These are phyloP conservation scores for Phortica variegata DNA, from an alignment of 1,140 invertebrate genomes.

Conservation along the genomic window DNA sequence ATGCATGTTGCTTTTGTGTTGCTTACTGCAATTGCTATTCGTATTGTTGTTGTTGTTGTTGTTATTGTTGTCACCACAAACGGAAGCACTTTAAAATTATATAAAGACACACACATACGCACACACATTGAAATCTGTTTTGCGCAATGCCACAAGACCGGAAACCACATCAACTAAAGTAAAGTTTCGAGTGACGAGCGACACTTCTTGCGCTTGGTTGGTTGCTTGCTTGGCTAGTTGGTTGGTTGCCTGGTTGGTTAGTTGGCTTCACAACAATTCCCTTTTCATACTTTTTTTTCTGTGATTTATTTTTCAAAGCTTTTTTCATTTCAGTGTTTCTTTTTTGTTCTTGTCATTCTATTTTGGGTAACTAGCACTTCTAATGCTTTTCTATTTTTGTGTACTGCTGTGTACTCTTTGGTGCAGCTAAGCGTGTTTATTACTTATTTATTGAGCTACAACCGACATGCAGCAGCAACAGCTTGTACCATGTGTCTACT, in stretches of 20 bases:
- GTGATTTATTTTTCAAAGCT: slow-evolving; percentile 11
- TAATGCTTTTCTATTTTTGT: too few species aligned
- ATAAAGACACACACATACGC: slow-evolving; percentile 29
- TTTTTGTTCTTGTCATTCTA: slow-evolving; percentile 21
- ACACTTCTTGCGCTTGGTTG: slow-evolving; percentile 1
- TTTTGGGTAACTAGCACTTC: slow-evolving; percentile 38
- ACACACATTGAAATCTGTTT: too few species aligned
- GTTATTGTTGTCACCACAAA: slow-evolving; percentile 33
- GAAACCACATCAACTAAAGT: too few species aligned
- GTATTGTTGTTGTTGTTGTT: too few species aligned
- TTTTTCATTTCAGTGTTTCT: slow-evolving; percentile 11
- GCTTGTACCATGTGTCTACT: too few species aligned
- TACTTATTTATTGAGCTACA: slow-evolving; percentile 54
- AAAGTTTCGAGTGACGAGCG: slow-evolving; percentile 8
- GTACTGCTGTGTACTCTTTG: slow-evolving; percentile 46
- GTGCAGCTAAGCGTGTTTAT: slow-evolving; percentile 52
- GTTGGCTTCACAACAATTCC: slow-evolving; percentile 30
- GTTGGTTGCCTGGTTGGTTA: too few species aligned
- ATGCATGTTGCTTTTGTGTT: too few species aligned
- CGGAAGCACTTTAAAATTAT: slow-evolving; percentile 55
- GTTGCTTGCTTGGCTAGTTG: not conserved
- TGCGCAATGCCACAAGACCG: too few species aligned
- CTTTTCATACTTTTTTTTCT: slow-evolving; percentile 41
- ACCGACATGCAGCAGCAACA: too few species aligned
- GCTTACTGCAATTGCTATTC: too few species aligned